phyloP scores from a whole-genome alignment of 2,888 invertebrate species.

The Idaea straminata region DNA sequence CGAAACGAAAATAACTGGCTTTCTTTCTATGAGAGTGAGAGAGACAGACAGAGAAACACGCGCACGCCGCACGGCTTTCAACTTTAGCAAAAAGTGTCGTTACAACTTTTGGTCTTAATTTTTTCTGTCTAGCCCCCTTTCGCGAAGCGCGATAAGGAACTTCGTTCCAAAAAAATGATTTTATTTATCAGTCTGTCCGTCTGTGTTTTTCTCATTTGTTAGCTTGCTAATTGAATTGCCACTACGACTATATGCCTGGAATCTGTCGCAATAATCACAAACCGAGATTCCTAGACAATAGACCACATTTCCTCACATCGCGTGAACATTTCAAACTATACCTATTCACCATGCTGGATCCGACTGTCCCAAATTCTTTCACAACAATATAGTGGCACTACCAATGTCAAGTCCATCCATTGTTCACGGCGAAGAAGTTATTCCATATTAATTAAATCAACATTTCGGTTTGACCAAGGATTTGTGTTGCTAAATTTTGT shows the following conservation, averaged over 20 bases:
- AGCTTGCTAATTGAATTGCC: not conserved
- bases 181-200: too few relatives aligned
- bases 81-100: too few relatives aligned
- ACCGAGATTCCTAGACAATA: not conserved
- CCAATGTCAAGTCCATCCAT: conserved; percentile 29
- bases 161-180: too few relatives aligned
- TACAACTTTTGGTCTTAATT: too few relatives aligned
- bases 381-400: conserved; percentile 20
- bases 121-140: too few relatives aligned
- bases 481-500: conserved; percentile 3
- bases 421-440: conserved; percentile 15
- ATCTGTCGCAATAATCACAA: not conserved
- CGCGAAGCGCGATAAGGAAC: too few relatives aligned
- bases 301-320: conserved; percentile 18
- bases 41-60: too few relatives aligned
- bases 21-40: too few relatives aligned
- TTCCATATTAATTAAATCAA: conserved; percentile 15
- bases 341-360: conserved; percentile 12
- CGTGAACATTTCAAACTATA: conserved; percentile 11
- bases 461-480: conserved; percentile 6
- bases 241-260: not conserved
- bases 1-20: too few relatives aligned
- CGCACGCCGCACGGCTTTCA: too few relatives aligned
- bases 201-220: not conserved
- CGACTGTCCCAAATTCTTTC: conserved; percentile 21